Conservation (phyloP, 2,888 invertebrate species). For the Pristionchus maxplancki region DNA sequence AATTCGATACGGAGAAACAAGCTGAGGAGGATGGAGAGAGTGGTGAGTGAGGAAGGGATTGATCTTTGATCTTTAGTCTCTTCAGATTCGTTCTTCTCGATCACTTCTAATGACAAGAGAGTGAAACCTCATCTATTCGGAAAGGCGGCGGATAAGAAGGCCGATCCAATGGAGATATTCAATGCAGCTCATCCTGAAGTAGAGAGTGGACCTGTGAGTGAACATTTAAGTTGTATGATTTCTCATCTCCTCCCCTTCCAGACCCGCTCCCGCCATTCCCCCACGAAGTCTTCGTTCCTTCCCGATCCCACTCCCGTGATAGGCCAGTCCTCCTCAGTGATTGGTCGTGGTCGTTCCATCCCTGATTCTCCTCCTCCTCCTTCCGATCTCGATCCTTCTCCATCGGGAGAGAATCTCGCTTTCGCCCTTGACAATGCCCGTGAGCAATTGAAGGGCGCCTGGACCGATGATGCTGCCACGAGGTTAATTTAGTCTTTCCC, state of each 20-base stretch:
- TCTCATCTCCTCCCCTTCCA: neutral
- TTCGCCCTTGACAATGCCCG: conserved; percentile 29
- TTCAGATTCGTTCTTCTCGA: conserved; percentile 51
- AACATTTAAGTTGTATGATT: neutral
- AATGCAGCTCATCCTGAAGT: neutral
- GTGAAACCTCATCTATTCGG: conserved; percentile 51
- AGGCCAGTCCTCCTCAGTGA: neutral
- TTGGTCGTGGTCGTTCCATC: neutral
- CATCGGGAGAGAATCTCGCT: neutral
- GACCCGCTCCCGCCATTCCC: neutral
- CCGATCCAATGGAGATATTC: conserved; percentile 37
- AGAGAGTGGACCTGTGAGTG: neutral
- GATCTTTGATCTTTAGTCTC: conserved; percentile 7
- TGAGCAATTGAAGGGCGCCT: conserved; percentile 42
- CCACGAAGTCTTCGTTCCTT: neutral
- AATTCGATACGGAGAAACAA: conserved; percentile 51
- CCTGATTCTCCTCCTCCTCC: conserved; percentile 44
- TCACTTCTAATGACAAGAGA: conserved; percentile 36
- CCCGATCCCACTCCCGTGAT: conserved; percentile 13
- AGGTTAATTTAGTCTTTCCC: neutral
- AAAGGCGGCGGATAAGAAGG: neutral
- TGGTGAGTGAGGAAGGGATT: neutral
- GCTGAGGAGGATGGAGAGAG: neutral
- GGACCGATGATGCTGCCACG: conserved; percentile 37
- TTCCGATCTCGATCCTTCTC: conserved; percentile 12